A percentile compares a stretch with the other conserved stretches of the same genome.
Conservation (phyloP, 2,888 invertebrate genomes). For the Melanargia galathea region DNA sequence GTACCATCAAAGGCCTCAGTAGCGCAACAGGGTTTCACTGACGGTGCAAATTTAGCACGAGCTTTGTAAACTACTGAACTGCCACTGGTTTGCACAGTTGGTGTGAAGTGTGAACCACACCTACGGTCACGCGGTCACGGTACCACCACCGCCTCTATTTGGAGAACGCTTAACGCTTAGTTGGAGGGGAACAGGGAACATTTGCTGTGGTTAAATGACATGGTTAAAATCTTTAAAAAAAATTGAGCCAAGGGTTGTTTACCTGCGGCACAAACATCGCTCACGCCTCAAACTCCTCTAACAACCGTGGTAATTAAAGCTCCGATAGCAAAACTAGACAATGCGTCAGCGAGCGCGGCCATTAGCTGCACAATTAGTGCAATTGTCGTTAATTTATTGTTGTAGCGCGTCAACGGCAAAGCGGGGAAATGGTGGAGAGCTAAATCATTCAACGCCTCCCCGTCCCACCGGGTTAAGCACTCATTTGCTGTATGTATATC, state of each 20-base stretch:
- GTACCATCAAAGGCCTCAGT: too few species aligned
- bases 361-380: slow-evolving; percentile 79
- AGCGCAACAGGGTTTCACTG: too few species aligned
- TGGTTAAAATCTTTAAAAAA: slow-evolving; percentile 28
- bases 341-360: slow-evolving; percentile 68
- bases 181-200: too few species aligned
- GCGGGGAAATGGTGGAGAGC: slow-evolving; percentile 45
- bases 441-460: slow-evolving; percentile 45
- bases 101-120: too few species aligned
- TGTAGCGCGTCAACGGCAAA: slow-evolving; percentile 55
- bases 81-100: too few species aligned
- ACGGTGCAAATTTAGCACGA: too few species aligned
- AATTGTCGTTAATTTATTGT: slow-evolving; percentile 79
- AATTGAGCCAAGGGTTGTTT: slow-evolving; percentile 35
- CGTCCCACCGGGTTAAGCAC: slow-evolving; percentile 27
- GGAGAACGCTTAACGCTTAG: too few species aligned
- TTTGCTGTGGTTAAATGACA: too few species aligned
- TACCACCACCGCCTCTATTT: too few species aligned
- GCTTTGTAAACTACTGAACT: too few species aligned
- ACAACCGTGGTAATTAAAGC: slow-evolving; percentile 61
- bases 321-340: slow-evolving; percentile 68
- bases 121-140: too few species aligned
- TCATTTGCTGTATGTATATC: slow-evolving; percentile 25
- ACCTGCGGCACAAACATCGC: neutral
- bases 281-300: slow-evolving; percentile 26